Conservation (phyloP, 2,113 vertebrate species). For the Zonotrichia leucophrys region DNA sequence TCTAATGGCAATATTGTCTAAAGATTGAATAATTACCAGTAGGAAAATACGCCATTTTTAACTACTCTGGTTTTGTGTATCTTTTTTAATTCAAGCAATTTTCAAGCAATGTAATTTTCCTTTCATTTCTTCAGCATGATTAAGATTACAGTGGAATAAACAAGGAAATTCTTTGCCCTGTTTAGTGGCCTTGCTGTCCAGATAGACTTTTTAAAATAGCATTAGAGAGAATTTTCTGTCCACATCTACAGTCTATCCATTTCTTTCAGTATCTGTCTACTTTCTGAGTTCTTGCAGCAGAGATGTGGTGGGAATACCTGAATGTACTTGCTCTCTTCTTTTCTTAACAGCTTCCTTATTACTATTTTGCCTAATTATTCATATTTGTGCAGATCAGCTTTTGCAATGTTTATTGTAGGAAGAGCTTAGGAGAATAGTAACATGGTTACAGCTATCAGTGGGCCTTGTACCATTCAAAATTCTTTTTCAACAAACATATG, state of each 20-base stretch:
- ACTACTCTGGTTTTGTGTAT: not conserved
- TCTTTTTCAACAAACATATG: not conserved
- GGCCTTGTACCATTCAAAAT: not conserved
- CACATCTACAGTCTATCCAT: not conserved
- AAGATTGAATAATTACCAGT: not conserved
- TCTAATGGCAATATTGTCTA: constrained; percentile 2
- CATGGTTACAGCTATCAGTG: not conserved
- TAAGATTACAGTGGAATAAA: constrained; percentile 26
- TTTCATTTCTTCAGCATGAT: not conserved
- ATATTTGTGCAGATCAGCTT: not conserved
- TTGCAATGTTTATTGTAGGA: not conserved
- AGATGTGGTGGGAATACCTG: not conserved
- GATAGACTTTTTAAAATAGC: not conserved
- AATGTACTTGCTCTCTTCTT: not conserved
- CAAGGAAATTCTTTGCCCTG: not conserved
- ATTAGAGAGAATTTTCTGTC: not conserved
- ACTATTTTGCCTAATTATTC: not conserved
- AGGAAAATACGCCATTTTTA: not conserved
- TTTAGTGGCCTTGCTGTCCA: not conserved
- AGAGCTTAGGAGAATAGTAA: not conserved
- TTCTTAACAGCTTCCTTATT: not conserved
- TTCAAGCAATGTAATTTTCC: not conserved
- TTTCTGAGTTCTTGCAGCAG: not conserved
- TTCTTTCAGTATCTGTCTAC: not conserved
- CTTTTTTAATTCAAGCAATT: not conserved